These are phyloP conservation scores for Nycticryphes semicollaris DNA, from an alignment of 2,113 vertebrate genomes.

Conservation along the genomic window DNA sequence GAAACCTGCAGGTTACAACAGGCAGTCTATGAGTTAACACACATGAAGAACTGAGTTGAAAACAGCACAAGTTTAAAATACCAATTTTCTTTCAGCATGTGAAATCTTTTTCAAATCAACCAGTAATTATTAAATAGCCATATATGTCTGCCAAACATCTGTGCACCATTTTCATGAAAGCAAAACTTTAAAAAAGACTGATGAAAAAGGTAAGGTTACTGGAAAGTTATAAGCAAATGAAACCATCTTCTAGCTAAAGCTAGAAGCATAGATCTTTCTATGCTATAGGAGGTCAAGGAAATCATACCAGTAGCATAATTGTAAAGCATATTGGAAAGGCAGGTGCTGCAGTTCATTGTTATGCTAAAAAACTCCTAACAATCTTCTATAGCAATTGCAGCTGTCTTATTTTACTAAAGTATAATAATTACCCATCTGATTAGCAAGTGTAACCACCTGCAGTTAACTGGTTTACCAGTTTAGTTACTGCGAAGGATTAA, in stretches of 20 bases:
- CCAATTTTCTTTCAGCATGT: not conserved
- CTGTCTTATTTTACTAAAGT: conserved; percentile 35
- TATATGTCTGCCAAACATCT: not conserved
- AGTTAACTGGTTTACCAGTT: conserved; percentile 25
- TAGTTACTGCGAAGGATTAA: not conserved
- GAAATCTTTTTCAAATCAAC: not conserved
- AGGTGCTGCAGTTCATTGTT: conserved; percentile 62
- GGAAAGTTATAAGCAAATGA: not conserved
- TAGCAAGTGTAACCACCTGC: conserved; percentile 51
- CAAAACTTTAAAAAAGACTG: not conserved
- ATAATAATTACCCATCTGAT: conserved; percentile 45
- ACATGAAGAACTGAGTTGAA: not conserved
- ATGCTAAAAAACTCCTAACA: conserved; percentile 54
- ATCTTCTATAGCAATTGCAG: conserved; percentile 21
- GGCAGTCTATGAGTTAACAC: not conserved
- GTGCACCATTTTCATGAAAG: not conserved
- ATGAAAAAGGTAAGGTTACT: not conserved
- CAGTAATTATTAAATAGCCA: not conserved
- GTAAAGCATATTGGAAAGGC: conserved; percentile 43
- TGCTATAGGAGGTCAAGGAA: not conserved
- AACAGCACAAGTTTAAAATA: not conserved
- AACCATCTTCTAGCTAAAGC: not conserved
- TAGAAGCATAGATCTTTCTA: not conserved
- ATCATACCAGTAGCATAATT: not conserved
- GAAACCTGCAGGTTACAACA: not conserved